A percentile compares a stretch with the other conserved stretches of the same genome.
phyloP scores from a whole-genome alignment of 2,888 invertebrate genomes.

The Mesorhabditis sp. region DNA sequence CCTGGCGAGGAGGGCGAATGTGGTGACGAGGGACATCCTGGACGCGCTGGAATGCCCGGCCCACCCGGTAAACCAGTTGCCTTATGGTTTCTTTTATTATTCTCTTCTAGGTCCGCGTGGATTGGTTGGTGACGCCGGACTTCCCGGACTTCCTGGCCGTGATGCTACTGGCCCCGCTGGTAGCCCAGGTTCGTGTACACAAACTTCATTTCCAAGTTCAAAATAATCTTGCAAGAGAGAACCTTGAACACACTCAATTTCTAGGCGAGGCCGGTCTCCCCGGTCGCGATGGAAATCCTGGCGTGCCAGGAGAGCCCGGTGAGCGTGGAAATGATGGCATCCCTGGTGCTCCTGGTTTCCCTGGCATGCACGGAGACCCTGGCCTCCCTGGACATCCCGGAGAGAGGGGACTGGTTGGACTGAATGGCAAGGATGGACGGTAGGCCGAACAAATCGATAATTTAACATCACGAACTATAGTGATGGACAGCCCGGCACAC shows the following conservation, averaged over 20 bases:
- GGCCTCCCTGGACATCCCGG: conserved; percentile 48
- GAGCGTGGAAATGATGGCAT: conserved; percentile 43
- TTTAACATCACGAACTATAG: not conserved
- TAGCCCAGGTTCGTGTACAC: no score
- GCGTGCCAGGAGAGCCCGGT: conserved; percentile 50
- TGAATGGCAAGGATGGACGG: conserved; percentile 17
- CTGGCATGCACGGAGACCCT: conserved; percentile 28
- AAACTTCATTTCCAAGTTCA: conserved; percentile 5
- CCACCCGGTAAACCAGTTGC: conserved; percentile 27
- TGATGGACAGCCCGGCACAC: conserved; percentile 38
- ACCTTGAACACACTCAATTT: not conserved
- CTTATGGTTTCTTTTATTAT: not conserved
- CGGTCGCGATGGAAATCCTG: conserved; percentile 39
- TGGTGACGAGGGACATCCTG: conserved; percentile 43
- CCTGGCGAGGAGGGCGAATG: conserved; percentile 46
- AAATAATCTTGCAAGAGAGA: conserved; percentile 3
- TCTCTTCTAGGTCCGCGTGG: conserved; percentile 19
- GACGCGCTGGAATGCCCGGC: conserved; percentile 39
- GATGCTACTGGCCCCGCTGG: conserved; percentile 38
- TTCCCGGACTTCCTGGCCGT: conserved; percentile 55
- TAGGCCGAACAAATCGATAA: not conserved
- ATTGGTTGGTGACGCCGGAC: conserved; percentile 48
- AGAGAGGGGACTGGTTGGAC: conserved; percentile 38
- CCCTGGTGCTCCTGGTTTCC: conserved; percentile 42
- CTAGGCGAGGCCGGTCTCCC: conserved; percentile 21